Percentiles rank a stretch among this genome's conserved stretches.
Evolutionary conservation across 2,113 vertebrate genomes (phyloP).

Genomic region (Semicossyphus pulcher): DNA sequence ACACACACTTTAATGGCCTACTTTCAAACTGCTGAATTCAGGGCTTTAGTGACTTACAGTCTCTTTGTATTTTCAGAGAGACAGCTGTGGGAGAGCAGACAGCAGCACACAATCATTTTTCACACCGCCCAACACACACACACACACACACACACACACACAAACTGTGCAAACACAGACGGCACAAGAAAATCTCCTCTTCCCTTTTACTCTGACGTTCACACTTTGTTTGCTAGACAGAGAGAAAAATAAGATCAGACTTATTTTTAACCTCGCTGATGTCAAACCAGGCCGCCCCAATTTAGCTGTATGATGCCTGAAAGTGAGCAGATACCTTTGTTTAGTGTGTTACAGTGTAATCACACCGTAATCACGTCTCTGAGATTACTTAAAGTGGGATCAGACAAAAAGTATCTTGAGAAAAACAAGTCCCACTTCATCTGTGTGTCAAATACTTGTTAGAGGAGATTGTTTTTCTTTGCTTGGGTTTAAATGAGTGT

Average conservation of each 20-base stretch:
- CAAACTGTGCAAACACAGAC: too few species aligned
- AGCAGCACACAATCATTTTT: constrained; percentile 40
- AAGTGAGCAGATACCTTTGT: too few species aligned
- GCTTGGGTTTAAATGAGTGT: too few species aligned
- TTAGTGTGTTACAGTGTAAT: too few species aligned
- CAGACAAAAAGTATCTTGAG: constrained; percentile 17
- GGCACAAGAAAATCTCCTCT: constrained; percentile 21
- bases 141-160: too few species aligned
- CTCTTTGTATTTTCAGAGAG: constrained; percentile 54
- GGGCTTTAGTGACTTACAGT: constrained; percentile 64
- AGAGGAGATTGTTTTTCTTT: too few species aligned
- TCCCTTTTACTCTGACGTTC: constrained; percentile 16
- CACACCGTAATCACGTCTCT: too few species aligned
- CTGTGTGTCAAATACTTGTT: constrained; percentile 13
- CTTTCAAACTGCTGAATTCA: constrained; percentile 70
- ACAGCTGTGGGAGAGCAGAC: constrained; percentile 42
- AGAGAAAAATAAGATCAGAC: constrained; percentile 38
- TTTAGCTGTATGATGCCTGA: too few species aligned
- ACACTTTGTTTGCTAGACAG: constrained; percentile 10
- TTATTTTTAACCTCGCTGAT: constrained; percentile 51
- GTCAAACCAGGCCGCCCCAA: too few species aligned
- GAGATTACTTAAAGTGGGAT: constrained; percentile 7
- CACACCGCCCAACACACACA: neutral
- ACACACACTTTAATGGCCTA: constrained; percentile 50
- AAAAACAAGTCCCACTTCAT: constrained; percentile 24